Evolutionary conservation across 2,113 vertebrate genomes (phyloP).

Genomic region (Leptosomus discolor): DNA sequence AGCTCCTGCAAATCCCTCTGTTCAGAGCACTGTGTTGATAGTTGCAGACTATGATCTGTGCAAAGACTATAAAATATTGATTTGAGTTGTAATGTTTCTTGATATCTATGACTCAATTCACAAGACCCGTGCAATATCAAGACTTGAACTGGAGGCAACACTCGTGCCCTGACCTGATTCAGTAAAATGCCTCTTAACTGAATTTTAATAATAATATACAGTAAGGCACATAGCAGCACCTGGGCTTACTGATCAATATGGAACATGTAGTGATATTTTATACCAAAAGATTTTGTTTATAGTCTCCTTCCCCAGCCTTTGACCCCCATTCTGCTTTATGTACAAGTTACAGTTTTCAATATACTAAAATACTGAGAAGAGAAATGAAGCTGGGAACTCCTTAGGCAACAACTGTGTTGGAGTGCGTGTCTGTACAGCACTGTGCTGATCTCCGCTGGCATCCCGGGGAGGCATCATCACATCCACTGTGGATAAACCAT

Average conservation of each 20-base stretch:
- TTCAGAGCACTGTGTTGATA: background rate
- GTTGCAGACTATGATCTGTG: background rate
- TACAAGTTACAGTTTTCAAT: background rate
- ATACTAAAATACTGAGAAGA: background rate
- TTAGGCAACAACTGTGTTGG: background rate
- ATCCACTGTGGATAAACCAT: background rate
- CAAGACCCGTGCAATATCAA: background rate
- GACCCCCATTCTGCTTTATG: background rate
- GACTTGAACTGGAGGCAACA: background rate
- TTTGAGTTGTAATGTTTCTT: slow-evolving; percentile 21
- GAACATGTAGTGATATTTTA: background rate
- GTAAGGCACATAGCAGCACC: background rate
- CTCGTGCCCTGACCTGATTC: background rate
- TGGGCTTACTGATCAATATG: background rate
- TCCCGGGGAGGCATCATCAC: rapidly evolving
- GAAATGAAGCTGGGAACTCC: background rate
- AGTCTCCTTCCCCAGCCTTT: background rate
- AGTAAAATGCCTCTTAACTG: slow-evolving; percentile 4
- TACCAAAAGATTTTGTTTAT: background rate
- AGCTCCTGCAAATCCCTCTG: background rate
- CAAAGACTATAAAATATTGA: slow-evolving; percentile 22
- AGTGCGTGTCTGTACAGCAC: background rate
- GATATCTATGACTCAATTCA: slow-evolving; percentile 1
- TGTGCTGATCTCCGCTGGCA: rapidly evolving
- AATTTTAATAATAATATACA: background rate